A percentile compares a stretch with the other conserved stretches of the same genome.
These are phyloP conservation scores for Myocastor coypus DNA, from an alignment of 2,113 vertebrate genomes.

Conservation along the genomic window DNA sequence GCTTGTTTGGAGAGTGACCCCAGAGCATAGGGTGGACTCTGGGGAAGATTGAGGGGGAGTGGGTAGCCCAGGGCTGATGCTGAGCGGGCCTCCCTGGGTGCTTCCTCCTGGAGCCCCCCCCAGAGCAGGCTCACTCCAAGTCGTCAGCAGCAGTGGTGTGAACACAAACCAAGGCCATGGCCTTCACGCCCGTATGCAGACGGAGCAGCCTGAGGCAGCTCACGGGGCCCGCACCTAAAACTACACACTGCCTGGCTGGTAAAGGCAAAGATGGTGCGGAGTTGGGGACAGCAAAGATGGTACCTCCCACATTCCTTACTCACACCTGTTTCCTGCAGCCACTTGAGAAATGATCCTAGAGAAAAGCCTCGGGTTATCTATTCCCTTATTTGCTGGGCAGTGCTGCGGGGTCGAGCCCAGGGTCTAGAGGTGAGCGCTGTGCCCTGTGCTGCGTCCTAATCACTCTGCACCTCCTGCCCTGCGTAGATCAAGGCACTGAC, in stretches of 20 bases:
- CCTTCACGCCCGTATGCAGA: background rate
- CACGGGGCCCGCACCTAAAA: background rate
- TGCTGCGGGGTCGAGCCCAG: background rate
- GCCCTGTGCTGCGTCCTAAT: background rate
- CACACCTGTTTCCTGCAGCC: background rate
- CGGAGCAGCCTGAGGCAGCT: background rate
- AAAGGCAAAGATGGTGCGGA: background rate
- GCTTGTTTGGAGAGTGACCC: background rate
- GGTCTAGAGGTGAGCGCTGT: background rate
- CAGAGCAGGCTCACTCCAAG: too few relatives aligned
- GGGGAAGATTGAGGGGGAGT: background rate
- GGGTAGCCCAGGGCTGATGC: too few relatives aligned
- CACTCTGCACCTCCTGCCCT: fast-evolving
- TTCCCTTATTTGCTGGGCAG: background rate
- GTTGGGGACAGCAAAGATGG: fast-evolving
- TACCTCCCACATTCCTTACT: background rate
- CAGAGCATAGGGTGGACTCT: background rate
- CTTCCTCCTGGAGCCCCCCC: background rate
- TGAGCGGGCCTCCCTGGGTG: background rate
- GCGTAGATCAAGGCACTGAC: background rate
- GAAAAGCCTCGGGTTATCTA: background rate
- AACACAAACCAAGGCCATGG: background rate
- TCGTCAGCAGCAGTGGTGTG: background rate
- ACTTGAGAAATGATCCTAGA: background rate
- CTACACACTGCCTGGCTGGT: background rate